Evolutionary conservation across 2,797 vertebrate species (phyloP), one percentile per base, ranked within the genome.

Genomic region (Oophaga sylvatica): DNA sequence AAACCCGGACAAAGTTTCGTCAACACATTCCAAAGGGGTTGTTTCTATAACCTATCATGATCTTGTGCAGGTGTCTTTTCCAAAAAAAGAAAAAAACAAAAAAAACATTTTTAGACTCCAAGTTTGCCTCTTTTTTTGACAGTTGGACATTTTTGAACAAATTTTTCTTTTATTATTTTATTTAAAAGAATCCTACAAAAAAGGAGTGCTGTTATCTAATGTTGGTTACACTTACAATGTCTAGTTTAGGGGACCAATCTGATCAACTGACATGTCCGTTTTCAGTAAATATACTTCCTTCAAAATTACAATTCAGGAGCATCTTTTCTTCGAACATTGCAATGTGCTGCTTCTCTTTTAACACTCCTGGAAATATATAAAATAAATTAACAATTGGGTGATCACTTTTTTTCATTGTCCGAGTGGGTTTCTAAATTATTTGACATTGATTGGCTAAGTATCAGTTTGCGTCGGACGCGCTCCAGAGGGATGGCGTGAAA

Each of bases 1-100:
- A 48, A 19, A 60, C 12, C 62, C 13, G 60, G 79, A 26, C 1
- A 22, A 35, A 31, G 53, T 26, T 71, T 76, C 2, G 31, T 35
- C 35, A 8, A 76, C 13, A 76, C 83, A 84, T 76, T 84, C 70
- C 83, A 76, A 76, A 19, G 19, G 15, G 41, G 82, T 59, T 29
- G 20, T 15, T 22, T 71, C 22, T 62, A 3, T 29, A 70, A 45
- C 20, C 56, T 68, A 19, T 35, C 53, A 20, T 71, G 10, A 60
- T n/a, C 2, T 0, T 5, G 20, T 8, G 22, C 15, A 10, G 71
- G 57, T 35, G 56, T 26, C 31, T 5, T 62, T 75, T 26, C 62
- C 22, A 0, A 70, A 11, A 11, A 70, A 70, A 71, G 17, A 70
- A 29, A 71, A 70, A 70, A 70, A 70, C 10, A 35, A 48, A 84